Evolutionary conservation across 1,140 invertebrate species (phyloP).

Genomic region (Solen grandis): DNA sequence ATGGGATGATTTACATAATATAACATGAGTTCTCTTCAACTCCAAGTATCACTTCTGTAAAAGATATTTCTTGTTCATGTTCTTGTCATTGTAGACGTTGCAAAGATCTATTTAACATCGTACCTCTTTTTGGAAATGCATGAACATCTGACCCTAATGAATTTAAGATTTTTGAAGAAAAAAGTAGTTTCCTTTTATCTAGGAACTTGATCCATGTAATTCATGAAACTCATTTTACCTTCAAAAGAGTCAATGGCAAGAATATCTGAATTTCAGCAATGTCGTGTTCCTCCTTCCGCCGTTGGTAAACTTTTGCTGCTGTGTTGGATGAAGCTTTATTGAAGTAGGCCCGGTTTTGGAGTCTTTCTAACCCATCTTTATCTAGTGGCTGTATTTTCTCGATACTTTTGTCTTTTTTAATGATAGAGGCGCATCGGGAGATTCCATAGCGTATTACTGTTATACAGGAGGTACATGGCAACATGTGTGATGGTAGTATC

Average conservation of each 20-base stretch:
- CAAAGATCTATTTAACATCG: too few relatives aligned
- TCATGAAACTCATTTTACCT: too few relatives aligned
- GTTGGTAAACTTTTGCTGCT: constrained; percentile 8
- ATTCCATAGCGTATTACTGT: constrained; percentile 36
- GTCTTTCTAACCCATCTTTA: constrained; percentile 13
- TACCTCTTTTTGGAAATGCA: too few relatives aligned
- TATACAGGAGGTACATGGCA: constrained; percentile 48
- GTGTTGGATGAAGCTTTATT: not conserved
- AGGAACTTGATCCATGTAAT: too few relatives aligned
- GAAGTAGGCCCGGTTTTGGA: constrained; percentile 49
- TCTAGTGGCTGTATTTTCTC: constrained; percentile 20
- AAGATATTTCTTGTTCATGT: too few relatives aligned
- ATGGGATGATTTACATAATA: too few relatives aligned
- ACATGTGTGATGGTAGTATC: constrained; percentile 42
- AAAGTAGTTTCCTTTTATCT: too few relatives aligned
- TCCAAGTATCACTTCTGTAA: too few relatives aligned
- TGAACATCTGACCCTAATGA: too few relatives aligned
- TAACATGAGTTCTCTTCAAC: too few relatives aligned
- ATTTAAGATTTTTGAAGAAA: too few relatives aligned
- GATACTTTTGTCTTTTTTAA: constrained; percentile 17
- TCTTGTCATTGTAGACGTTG: too few relatives aligned
- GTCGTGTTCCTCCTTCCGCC: constrained; percentile 38
- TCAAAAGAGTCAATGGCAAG: constrained; percentile 26
- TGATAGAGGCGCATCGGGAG: constrained; percentile 11
- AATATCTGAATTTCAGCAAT: constrained; percentile 48